These are phyloP conservation scores for Aethina tumida DNA, from an alignment of 1,140 invertebrate species.

Conservation along the genomic window DNA sequence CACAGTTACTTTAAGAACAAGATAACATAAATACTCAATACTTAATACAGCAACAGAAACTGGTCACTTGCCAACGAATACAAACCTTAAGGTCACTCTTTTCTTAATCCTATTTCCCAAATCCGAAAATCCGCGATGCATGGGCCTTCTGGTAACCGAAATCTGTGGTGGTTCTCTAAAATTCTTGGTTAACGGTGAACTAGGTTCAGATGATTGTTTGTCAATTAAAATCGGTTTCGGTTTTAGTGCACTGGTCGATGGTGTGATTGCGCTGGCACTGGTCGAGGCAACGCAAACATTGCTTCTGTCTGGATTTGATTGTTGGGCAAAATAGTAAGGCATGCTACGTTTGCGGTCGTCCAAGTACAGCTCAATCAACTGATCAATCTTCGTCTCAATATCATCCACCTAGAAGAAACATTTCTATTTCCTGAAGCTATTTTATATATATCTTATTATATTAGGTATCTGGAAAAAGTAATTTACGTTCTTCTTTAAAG, in stretches of 20 bases:
- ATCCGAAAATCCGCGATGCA: conserved; percentile 69
- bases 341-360: conserved; percentile 62
- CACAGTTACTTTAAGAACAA: background rate
- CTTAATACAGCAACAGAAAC: conserved; percentile 1
- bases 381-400: conserved; percentile 86
- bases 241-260: conserved; percentile 21
- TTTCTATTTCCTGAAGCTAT: no score
- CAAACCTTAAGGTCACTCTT: conserved; percentile 66
- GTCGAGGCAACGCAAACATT: conserved; percentile 12
- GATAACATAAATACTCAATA: conserved; percentile 1
- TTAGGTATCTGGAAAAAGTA: no score
- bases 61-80: background rate
- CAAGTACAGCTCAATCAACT: conserved; percentile 86
- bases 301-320: background rate
- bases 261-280: conserved; percentile 9
- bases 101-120: conserved; percentile 73
- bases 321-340: conserved; percentile 42
- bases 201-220: conserved; percentile 70
- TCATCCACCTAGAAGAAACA: conserved; percentile 68
- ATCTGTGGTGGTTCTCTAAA: conserved; percentile 35
- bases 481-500: no score
- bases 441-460: no score
- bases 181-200: conserved; percentile 51
- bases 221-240: conserved; percentile 57
- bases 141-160: conserved; percentile 43